Conservation (phyloP, 2,888 invertebrate genomes). For the Anagyrus pseudococci region DNA sequence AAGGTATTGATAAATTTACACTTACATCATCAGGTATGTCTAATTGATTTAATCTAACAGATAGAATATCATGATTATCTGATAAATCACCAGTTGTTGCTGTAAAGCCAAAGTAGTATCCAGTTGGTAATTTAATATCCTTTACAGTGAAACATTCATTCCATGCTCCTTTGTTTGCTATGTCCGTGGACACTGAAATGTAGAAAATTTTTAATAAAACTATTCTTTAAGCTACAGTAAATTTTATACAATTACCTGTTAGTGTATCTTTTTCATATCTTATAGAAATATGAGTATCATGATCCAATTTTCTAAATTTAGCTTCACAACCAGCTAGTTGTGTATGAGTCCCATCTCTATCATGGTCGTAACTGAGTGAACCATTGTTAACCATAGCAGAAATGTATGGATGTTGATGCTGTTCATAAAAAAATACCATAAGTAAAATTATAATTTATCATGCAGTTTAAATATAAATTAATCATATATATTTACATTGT, state of each 20-base stretch:
- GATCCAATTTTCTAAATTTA: constrained; percentile 88
- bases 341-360: constrained; percentile 97
- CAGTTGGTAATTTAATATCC: constrained; percentile 91
- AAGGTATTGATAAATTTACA: constrained; percentile 24
- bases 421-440: constrained; percentile 43
- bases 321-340: constrained; percentile 97
- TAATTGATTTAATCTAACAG: constrained; percentile 90
- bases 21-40: constrained; percentile 76
- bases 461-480: constrained; percentile 15
- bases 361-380: constrained; percentile 94
- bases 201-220: constrained; percentile 35
- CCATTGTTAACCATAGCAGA: constrained; percentile 99
- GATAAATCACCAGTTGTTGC: constrained; percentile 97
- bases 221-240: neutral
- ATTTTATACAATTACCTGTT: constrained; percentile 68
- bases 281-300: constrained; percentile 90
- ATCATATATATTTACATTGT: constrained; percentile 74
- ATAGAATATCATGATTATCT: constrained; percentile 94
- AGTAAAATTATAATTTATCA: constrained; percentile 15
- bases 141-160: constrained; percentile 89
- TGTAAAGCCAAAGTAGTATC: constrained; percentile 92
- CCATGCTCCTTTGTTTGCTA: constrained; percentile 92
- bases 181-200: constrained; percentile 82
- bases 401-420: constrained; percentile 98
- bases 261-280: constrained; percentile 90